Conservation (phyloP, 2,888 invertebrate species). For the Glyphotaelius pellucidus region DNA sequence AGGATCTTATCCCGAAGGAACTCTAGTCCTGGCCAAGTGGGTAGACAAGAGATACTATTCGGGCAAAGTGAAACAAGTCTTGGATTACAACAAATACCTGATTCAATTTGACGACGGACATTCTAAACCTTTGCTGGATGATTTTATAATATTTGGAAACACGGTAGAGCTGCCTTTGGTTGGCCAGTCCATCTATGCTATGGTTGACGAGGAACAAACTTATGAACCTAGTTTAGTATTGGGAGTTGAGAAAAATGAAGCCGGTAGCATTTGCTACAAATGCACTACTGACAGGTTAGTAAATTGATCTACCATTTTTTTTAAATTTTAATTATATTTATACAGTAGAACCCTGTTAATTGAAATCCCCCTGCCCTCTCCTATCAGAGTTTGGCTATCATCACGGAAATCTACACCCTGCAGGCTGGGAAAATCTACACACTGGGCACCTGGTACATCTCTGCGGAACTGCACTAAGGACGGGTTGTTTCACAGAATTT, state of each 20-base stretch:
- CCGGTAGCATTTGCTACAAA: conserved; percentile 74
- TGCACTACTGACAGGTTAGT: conserved; percentile 76
- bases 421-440: no score
- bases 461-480: no score
- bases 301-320: neutral
- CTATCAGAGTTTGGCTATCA: no score
- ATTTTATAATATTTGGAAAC: conserved; percentile 80
- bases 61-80: conserved; percentile 78
- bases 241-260: conserved; percentile 73
- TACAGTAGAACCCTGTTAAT: no score
- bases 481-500: no score
- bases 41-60: conserved; percentile 83
- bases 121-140: conserved; percentile 78
- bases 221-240: conserved; percentile 77
- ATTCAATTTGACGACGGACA: conserved; percentile 82
- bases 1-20: conserved; percentile 72
- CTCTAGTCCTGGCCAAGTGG: conserved; percentile 82
- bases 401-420: no score
- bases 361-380: no score
- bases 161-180: conserved; percentile 75
- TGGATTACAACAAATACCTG: conserved; percentile 79
- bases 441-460: no score
- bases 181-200: conserved; percentile 78
- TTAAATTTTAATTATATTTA: neutral
- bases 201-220: conserved; percentile 76